Evolutionary conservation across 2,797 vertebrate genomes (phyloP).

Genomic region (Lepus oiostolus): DNA sequence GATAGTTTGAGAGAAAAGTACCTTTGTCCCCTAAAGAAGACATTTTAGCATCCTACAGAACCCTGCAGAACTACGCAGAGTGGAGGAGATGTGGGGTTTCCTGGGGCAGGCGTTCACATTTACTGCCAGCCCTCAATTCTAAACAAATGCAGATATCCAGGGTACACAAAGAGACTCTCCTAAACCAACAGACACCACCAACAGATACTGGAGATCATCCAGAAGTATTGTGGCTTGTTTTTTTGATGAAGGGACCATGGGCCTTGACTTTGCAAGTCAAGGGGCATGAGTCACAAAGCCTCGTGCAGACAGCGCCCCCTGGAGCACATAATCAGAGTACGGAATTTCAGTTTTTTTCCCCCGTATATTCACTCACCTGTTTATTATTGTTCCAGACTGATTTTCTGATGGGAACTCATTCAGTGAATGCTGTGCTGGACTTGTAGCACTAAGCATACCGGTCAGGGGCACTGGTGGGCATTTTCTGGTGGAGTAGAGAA

Average conservation of each 20-base stretch:
- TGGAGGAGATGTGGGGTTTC: not conserved
- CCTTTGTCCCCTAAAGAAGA: not conserved
- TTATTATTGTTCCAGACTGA: not conserved
- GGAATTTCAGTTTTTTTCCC: not conserved
- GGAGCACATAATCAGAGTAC: conserved; percentile 17
- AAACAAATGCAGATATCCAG: not conserved
- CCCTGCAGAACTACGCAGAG: not conserved
- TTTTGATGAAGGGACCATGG: not conserved
- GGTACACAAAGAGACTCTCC: not conserved
- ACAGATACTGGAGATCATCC: not conserved
- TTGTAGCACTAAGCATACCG: not conserved
- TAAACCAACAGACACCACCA: not conserved
- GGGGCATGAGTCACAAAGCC: not conserved
- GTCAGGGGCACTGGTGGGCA: not conserved
- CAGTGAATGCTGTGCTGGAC: not conserved
- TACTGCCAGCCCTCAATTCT: not conserved
- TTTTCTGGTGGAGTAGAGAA: not conserved
- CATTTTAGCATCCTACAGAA: not conserved
- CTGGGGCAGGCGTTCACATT: not conserved
- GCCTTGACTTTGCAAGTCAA: not conserved
- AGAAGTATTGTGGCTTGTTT: not conserved
- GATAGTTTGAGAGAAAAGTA: not conserved
- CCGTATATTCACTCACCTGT: not conserved
- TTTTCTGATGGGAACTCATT: conserved; percentile 16
- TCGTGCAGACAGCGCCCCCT: conserved; percentile 14